These are phyloP conservation scores for Nemurella pictetii DNA, from an alignment of 2,888 invertebrate genomes.

Conservation along the genomic window DNA sequence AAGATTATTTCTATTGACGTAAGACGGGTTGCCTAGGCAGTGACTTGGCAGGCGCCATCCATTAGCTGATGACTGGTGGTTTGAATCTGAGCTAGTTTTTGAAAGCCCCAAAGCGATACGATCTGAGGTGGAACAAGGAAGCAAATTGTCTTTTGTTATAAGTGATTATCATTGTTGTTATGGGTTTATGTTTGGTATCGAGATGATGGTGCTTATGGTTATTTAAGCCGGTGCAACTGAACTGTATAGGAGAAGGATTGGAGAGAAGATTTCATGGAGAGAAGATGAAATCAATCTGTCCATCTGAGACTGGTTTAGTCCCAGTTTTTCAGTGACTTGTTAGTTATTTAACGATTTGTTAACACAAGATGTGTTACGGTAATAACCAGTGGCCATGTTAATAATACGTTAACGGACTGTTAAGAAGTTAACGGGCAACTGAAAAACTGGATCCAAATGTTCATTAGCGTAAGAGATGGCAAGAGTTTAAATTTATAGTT, in stretches of 20 bases:
- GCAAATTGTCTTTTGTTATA: neutral
- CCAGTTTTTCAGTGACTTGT: too few species aligned
- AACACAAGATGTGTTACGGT: neutral
- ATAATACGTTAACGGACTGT: too few species aligned
- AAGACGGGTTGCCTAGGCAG: neutral
- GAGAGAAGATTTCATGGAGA: neutral
- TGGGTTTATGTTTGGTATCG: neutral
- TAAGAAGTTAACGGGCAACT: too few species aligned
- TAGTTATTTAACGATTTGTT: neutral
- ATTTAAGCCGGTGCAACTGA: neutral
- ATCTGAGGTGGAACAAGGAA: neutral
- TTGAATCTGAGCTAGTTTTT: neutral
- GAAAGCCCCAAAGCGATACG: neutral
- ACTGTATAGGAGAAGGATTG: neutral
- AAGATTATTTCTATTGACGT: slow-evolving; percentile 4
- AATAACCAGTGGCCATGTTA: neutral
- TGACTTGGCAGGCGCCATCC: neutral
- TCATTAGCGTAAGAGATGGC: too few species aligned
- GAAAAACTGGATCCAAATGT: too few species aligned
- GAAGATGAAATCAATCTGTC: neutral
- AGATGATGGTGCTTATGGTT: neutral
- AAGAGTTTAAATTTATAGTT: too few species aligned
- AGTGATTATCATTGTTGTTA: neutral
- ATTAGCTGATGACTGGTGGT: neutral
- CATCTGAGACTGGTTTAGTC: neutral